Evolutionary conservation across 2,113 vertebrate species (phyloP).

Genomic region (Barbus barbus): DNA sequence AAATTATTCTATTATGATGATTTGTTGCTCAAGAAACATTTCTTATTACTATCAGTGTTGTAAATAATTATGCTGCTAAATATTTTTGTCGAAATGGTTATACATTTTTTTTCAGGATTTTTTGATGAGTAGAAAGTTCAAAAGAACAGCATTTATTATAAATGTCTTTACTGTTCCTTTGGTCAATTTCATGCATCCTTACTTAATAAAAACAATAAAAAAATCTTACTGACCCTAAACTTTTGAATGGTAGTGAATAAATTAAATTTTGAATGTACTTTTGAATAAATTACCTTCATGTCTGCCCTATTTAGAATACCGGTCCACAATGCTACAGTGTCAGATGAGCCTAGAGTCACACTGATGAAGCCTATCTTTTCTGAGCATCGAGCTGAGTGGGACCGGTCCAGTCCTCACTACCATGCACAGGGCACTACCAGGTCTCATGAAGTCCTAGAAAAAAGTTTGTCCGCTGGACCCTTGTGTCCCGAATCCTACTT

Average conservation of each 20-base stretch:
- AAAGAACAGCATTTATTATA: too few relatives aligned
- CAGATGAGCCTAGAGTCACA: conserved; percentile 42
- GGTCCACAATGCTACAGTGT: conserved; percentile 11
- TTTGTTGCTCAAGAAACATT: too few relatives aligned
- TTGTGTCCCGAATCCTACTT: conserved; percentile 62
- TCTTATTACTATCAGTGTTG: too few relatives aligned
- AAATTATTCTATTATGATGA: too few relatives aligned
- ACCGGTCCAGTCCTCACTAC: conserved; percentile 42
- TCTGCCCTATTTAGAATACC: conserved; percentile 55
- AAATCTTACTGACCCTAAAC: too few relatives aligned
- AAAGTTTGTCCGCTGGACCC: conserved; percentile 13
- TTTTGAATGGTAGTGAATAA: neutral
- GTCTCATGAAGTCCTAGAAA: conserved; percentile 29
- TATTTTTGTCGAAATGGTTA: too few relatives aligned
- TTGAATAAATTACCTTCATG: neutral
- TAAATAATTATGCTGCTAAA: too few relatives aligned
- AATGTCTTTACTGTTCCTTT: too few relatives aligned
- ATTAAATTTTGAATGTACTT: neutral
- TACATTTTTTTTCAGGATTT: too few relatives aligned
- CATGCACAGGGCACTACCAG: conserved; percentile 48
- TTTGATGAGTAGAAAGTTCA: too few relatives aligned
- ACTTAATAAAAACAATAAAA: too few relatives aligned
- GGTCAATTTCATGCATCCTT: too few relatives aligned
- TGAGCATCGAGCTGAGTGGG: conserved; percentile 63
- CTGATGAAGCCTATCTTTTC: conserved; percentile 48